Conservation (phyloP, 2,888 invertebrate species). For the Drosophila ustulata region DNA sequence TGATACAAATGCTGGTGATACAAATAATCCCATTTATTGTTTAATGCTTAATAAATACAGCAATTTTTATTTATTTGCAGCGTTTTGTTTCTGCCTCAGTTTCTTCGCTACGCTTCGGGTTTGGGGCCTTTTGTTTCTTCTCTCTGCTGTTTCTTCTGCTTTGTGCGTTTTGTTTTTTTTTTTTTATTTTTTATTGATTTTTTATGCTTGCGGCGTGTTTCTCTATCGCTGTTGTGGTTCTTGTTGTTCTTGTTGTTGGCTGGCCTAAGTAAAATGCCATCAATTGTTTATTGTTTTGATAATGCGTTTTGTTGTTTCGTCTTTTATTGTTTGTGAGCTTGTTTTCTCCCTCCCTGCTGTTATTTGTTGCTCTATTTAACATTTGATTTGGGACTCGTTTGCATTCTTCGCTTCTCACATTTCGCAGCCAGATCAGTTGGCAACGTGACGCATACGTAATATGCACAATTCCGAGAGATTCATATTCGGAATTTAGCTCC, state of each 20-base stretch:
- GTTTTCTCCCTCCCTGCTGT: not conserved
- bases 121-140: slow-evolving; percentile 23
- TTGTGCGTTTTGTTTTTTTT: slow-evolving; percentile 24
- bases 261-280: slow-evolving; percentile 70
- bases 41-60: slow-evolving; percentile 80
- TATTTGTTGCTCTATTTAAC: slow-evolving; percentile 8
- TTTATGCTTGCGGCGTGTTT: slow-evolving; percentile 42
- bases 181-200: slow-evolving; percentile 46
- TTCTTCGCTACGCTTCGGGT: slow-evolving; percentile 1
- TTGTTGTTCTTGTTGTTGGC: slow-evolving; percentile 19
- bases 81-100: slow-evolving; percentile 52
- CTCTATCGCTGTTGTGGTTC: slow-evolving; percentile 8
- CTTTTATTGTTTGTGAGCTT: slow-evolving; percentile 55
- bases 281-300: slow-evolving; percentile 80
- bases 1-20: too few species aligned
- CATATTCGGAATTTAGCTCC: not conserved
- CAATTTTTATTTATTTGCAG: slow-evolving; percentile 77
- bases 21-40: slow-evolving; percentile 80
- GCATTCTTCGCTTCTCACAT: not conserved
- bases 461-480: slow-evolving; percentile 8
- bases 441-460: slow-evolving; percentile 20
- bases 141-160: slow-evolving; percentile 4
- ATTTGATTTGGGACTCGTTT: slow-evolving; percentile 16
- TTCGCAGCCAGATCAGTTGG: slow-evolving; percentile 2
- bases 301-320: slow-evolving; percentile 55